Conservation (phyloP, 2,797 vertebrate species). For the Adelosebastes latens region DNA sequence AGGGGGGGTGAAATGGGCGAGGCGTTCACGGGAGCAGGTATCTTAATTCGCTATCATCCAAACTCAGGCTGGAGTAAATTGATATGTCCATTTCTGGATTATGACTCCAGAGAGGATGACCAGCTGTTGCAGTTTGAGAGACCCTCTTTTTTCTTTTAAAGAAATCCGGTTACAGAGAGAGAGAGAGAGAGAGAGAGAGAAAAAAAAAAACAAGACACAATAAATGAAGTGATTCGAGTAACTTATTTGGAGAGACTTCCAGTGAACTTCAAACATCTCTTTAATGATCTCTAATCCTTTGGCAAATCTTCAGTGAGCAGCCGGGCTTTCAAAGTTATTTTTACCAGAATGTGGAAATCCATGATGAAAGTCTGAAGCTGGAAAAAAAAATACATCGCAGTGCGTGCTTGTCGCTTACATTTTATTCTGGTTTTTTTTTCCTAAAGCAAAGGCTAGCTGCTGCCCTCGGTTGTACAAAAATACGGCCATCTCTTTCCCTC, state of each 20-base stretch:
- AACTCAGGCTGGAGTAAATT: conserved; percentile 64
- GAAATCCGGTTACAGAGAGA: neutral
- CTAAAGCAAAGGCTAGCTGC: neutral
- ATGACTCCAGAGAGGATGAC: conserved; percentile 49
- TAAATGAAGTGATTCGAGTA: conserved; percentile 40
- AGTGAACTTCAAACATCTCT: conserved; percentile 69
- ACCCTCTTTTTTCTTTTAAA: neutral
- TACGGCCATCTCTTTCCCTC: neutral
- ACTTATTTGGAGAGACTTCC: conserved; percentile 61
- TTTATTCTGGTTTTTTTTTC: neutral
- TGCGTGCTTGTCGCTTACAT: conserved; percentile 15
- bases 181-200: neutral
- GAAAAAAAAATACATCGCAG: conserved; percentile 17
- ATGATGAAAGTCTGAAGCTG: conserved; percentile 37
- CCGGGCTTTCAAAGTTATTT: conserved; percentile 52
- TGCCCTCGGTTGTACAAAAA: neutral
- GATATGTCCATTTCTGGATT: conserved; percentile 74
- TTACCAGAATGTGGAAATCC: conserved; percentile 53
- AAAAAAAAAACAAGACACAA: conserved; percentile 5
- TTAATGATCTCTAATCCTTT: conserved; percentile 76
- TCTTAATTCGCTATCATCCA: conserved; percentile 62
- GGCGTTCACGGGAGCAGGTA: conserved; percentile 43
- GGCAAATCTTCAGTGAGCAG: conserved; percentile 63
- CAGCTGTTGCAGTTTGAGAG: conserved; percentile 30
- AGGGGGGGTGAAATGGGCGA: conserved; percentile 39